Percentiles rank a stretch among this genome's conserved stretches.
phyloP scores from a whole-genome alignment of 1,140 invertebrate species.

The Spodoptera frugiperda region DNA sequence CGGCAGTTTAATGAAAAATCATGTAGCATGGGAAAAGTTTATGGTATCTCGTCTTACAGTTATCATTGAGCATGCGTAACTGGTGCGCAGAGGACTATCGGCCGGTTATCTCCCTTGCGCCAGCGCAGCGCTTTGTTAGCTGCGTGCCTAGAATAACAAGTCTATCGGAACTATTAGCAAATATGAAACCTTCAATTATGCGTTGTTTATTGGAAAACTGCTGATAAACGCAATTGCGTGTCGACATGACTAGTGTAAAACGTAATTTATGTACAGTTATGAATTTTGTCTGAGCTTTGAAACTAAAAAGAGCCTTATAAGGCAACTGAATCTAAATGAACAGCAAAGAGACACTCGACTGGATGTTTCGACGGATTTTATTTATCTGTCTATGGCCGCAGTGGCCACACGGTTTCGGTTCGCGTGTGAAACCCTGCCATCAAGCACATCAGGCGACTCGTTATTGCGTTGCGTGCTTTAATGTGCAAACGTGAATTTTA shows the following conservation, averaged over 20 bases:
- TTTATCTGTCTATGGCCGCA: constrained; percentile 49
- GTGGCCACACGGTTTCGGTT: constrained; percentile 52
- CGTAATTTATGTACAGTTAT: constrained; percentile 57
- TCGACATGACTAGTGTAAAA: constrained; percentile 32
- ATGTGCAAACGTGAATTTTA: constrained; percentile 74
- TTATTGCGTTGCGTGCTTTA: constrained; percentile 65
- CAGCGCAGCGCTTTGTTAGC: constrained; percentile 77
- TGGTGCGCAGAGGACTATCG: constrained; percentile 65
- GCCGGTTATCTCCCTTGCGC: constrained; percentile 67
- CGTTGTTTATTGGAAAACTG: constrained; percentile 62
- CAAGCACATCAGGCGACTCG: constrained; percentile 57
- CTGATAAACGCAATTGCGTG: constrained; percentile 48
- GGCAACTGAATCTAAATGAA: constrained; percentile 53
- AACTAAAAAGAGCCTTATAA: constrained; percentile 55
- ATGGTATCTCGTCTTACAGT: constrained; percentile 75
- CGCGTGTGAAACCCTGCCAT: constrained; percentile 68
- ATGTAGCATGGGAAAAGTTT: constrained; percentile 75
- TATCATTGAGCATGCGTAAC: constrained; percentile 76
- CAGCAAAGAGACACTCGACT: constrained; percentile 38
- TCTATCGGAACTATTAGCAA: constrained; percentile 74
- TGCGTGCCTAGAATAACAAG: constrained; percentile 81
- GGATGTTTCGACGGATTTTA: constrained; percentile 52
- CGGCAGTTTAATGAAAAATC: constrained; percentile 69
- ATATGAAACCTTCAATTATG: constrained; percentile 73
- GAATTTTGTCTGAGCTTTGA: constrained; percentile 45